phyloP scores from a whole-genome alignment of 2,888 invertebrate species.

The Zeuzera pyrina region DNA sequence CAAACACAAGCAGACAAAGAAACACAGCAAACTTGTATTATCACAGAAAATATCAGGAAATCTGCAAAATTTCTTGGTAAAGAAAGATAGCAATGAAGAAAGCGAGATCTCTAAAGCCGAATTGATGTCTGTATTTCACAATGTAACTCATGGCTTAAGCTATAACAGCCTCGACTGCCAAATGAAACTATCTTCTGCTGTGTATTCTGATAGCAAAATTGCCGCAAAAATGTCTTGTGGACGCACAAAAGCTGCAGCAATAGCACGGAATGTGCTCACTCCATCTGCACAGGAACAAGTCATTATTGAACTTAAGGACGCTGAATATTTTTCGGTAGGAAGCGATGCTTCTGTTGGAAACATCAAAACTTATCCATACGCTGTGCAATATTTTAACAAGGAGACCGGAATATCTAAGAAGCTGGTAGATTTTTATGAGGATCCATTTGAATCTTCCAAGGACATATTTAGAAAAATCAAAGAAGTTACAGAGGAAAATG shows the following conservation, averaged over 20 bases:
- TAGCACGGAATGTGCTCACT: neutral
- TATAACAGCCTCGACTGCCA: conserved; percentile 2
- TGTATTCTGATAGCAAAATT: conserved; percentile 2
- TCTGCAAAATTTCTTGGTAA: conserved; percentile 3
- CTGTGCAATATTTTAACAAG: conserved; percentile 3
- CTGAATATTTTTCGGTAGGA: conserved; percentile 1
- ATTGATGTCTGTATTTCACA: conserved; percentile 2
- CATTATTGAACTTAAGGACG: neutral
- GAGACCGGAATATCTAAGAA: conserved; percentile 3
- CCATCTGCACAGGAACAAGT: neutral
- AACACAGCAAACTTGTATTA: conserved; percentile 2
- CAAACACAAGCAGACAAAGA: conserved; percentile 1
- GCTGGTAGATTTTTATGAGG: conserved; percentile 5
- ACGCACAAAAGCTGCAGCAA: conserved; percentile 1
- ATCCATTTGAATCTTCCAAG: conserved; percentile 4
- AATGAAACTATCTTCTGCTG: neutral
- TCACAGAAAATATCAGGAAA: conserved; percentile 2
- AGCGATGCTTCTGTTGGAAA: conserved; percentile 1
- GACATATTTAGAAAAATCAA: conserved; percentile 6
- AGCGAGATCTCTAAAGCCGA: conserved; percentile 2
- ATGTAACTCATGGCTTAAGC: conserved; percentile 1
- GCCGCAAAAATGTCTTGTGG: conserved; percentile 2
- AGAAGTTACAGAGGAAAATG: neutral
- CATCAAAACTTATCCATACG: conserved; percentile 4
- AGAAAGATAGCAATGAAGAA: conserved; percentile 2